phyloP scores from a whole-genome alignment of 1,140 invertebrate genomes.

The Pseudomyrmex cubaensis region DNA sequence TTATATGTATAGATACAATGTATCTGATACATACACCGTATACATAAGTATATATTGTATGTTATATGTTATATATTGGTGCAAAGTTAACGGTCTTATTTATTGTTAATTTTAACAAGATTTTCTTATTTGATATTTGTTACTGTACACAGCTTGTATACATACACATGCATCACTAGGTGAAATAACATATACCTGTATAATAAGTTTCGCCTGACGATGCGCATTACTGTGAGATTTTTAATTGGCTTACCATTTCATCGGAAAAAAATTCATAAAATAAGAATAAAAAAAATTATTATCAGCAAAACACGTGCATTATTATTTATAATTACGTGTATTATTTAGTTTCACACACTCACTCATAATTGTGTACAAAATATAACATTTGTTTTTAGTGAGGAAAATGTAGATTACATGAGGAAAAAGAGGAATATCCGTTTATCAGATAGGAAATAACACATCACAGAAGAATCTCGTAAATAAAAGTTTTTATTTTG shows the following conservation, averaged over 20 bases:
- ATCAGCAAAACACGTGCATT: neutral
- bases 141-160: neutral
- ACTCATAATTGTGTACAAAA: no score
- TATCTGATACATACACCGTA: neutral
- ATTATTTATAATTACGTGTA: neutral
- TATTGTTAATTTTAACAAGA: slow-evolving; percentile 4
- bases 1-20: slow-evolving; percentile 32
- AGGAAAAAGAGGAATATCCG: slow-evolving; percentile 26
- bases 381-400: no score
- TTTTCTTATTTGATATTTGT: neutral
- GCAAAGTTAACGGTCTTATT: neutral
- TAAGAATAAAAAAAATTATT: neutral
- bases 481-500: slow-evolving; percentile 75
- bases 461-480: slow-evolving; percentile 45
- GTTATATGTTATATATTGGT: slow-evolving; percentile 25
- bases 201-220: no score
- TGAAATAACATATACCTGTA: no score
- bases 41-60: slow-evolving; percentile 3
- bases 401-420: no score
- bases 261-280: neutral
- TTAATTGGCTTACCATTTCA: no score
- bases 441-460: slow-evolving; percentile 56
- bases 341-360: no score
- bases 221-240: no score
- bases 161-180: neutral